Conservation (phyloP, 2,797 vertebrate genomes). For the Phalanger gymnotis region DNA sequence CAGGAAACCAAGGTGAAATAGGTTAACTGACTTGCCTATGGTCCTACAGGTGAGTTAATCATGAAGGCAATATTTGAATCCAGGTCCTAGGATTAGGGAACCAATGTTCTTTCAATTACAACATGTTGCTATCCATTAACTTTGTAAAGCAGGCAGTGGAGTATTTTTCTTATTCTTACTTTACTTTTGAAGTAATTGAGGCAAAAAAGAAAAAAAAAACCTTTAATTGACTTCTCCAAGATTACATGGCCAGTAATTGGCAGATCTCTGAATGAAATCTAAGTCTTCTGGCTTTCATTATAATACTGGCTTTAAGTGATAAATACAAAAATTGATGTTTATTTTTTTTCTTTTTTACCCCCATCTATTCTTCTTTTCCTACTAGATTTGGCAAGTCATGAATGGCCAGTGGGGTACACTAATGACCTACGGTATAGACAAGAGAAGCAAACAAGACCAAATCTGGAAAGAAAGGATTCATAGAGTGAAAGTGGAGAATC, state of each 20-base stretch:
- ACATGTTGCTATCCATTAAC: neutral
- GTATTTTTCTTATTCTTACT: neutral
- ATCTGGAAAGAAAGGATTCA: neutral
- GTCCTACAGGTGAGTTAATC: no score
- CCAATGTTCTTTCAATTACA: no score
- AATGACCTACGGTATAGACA: neutral
- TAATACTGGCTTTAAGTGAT: neutral
- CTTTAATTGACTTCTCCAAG: neutral
- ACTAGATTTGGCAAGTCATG: constrained; percentile 10
- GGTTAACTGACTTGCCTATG: no score
- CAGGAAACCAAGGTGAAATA: no score
- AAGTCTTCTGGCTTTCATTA: neutral
- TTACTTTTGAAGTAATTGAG: neutral
- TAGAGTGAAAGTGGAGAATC: neutral
- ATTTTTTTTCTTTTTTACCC: neutral
- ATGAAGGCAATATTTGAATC: no score
- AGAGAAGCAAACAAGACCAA: neutral
- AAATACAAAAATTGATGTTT: neutral
- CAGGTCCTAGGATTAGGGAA: no score
- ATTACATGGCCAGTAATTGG: neutral
- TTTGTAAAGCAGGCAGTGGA: neutral
- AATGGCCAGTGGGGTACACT: neutral
- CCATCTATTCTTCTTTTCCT: neutral
- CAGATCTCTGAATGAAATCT: neutral
- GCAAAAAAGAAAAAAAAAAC: neutral